Evolutionary conservation across 2,888 invertebrate species (phyloP).

Genomic region (Omphaloscelis lunosa): DNA sequence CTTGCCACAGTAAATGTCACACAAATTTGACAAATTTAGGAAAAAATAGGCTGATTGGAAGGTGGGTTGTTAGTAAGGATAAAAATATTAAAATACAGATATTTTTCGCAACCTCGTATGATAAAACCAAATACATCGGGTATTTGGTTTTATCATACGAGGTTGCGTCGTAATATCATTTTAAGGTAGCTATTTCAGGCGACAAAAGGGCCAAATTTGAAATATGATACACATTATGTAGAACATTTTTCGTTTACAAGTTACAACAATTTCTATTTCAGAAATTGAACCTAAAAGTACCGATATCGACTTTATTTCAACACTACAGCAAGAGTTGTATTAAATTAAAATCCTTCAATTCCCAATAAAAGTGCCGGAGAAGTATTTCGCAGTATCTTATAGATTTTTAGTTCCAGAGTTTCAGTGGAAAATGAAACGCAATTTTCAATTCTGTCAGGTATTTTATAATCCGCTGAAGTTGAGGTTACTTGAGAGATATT

Average conservation of each 20-base stretch:
- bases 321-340: slow-evolving; percentile 24
- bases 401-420: slow-evolving; percentile 50
- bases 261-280: neutral
- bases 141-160: no score
- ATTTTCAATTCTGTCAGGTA: slow-evolving; percentile 61
- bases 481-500: slow-evolving; percentile 63
- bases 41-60: neutral
- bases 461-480: slow-evolving; percentile 62
- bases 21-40: neutral
- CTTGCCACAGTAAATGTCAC: neutral
- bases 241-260: neutral
- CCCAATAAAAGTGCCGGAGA: slow-evolving; percentile 6
- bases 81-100: no score
- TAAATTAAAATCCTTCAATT: slow-evolving; percentile 41
- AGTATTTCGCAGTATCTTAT: slow-evolving; percentile 32
- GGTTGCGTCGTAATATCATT: no score
- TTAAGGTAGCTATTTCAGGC: neutral
- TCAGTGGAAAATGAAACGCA: slow-evolving; percentile 49
- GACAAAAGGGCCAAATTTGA: neutral
- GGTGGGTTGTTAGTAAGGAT: no score
- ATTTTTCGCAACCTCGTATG: no score
- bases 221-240: neutral
- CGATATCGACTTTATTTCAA: neutral
- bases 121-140: no score
- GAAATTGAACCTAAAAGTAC: neutral